phyloP scores from a whole-genome alignment of 2,888 invertebrate genomes.

The Heliconius erato region DNA sequence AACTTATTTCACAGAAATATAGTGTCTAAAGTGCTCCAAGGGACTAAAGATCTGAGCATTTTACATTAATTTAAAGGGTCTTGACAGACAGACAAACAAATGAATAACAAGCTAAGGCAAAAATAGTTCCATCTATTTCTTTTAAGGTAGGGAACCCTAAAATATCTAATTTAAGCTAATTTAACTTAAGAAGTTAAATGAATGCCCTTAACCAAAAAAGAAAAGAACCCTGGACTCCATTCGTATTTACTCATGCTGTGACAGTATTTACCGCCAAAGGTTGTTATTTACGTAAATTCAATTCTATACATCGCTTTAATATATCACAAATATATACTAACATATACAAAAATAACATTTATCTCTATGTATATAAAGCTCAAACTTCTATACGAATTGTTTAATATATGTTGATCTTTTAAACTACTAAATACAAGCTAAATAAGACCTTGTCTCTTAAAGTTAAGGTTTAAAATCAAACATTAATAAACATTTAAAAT shows the following conservation, averaged over 20 bases:
- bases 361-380: background rate
- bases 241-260: conserved; percentile 17
- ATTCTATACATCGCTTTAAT: background rate
- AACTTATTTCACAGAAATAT: no score
- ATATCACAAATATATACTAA: background rate
- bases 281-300: conserved; percentile 7
- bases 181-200: background rate
- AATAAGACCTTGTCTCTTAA: background rate
- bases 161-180: background rate
- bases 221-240: conserved; percentile 6
- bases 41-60: no score
- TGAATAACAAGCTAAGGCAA: no score
- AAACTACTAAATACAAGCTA: background rate
- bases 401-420: background rate
- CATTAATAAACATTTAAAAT: background rate
- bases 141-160: background rate
- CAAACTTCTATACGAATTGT: background rate
- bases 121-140: background rate
- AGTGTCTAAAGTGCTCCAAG: no score
- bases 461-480: background rate
- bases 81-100: no score
- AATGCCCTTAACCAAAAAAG: background rate
- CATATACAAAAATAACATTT: conserved; percentile 10
- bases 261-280: conserved; percentile 20
- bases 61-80: no score